Evolutionary conservation across 2,797 vertebrate species (phyloP), one percentile per base, ranked within the genome.

Genomic region (Hirundo rustica): DNA sequence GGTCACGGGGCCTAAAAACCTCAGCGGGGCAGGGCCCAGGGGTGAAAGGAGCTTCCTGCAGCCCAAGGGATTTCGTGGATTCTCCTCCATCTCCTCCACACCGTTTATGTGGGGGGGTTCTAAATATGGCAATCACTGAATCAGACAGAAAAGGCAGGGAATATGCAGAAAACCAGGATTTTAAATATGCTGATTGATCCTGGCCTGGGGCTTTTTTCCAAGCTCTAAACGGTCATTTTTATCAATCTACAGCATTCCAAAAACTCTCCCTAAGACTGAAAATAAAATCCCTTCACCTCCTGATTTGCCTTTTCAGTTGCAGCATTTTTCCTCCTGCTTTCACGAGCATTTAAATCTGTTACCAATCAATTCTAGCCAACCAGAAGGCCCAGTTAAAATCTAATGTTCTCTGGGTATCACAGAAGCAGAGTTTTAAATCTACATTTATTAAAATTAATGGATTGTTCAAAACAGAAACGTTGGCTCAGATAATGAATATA

Each of bases 81-180:
- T 94, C 79, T 92, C 76, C 85, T 94, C 91, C 86, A 92, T 79
- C 34, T 40, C 57, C 34, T 32, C 42, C 62, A 26, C 21, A 25
- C 13, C 3, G 7, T 40, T 42, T 10, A 32, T 0, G 0, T 4
- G 30, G 25, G 14, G 14, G 89, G 8, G 2, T 30, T 88, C 45
- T 68, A 58, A 78, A 75, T 10, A 48, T 1, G 3, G 75, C 58
- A 74, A 42, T 34, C 2, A 2, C 26, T 21, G 45, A 22, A 38
- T 60, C 44, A 25, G 44, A 53, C 9, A 50, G 74, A 34, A 76
- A 26, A 61, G n/a, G 70, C 66, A 90, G 62, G 47, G 36, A 75
- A 81, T 40, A 16, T 27, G 22, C 40, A 48, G 36, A 44, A 90
- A 89, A 75, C 2, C 21, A 36, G 50, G 47, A 66, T 60, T 53